Evolutionary conservation across 2,113 vertebrate genomes (phyloP).

Genomic region (Fregata magnificens): DNA sequence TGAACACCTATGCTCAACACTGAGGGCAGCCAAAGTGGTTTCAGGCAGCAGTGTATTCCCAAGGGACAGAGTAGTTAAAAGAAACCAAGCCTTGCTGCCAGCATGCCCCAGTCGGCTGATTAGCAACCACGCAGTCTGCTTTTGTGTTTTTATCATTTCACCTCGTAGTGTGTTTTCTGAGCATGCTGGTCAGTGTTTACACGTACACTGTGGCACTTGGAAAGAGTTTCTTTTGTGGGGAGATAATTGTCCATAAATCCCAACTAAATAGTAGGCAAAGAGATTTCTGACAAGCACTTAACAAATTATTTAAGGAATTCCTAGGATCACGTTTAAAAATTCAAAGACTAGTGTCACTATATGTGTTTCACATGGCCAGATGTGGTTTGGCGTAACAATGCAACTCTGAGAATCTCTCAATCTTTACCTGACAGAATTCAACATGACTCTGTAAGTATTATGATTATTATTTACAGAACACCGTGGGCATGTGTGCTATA

Average conservation of each 20-base stretch:
- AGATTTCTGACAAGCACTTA: neutral
- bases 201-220: neutral
- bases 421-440: neutral
- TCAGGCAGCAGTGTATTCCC: constrained; percentile 14
- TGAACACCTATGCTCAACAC: neutral
- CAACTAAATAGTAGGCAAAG: neutral
- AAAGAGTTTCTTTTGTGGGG: neutral
- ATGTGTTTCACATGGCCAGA: neutral
- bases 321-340: neutral
- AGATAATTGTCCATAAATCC: constrained; percentile 38
- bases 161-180: neutral
- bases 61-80: neutral
- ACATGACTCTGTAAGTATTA: neutral
- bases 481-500: neutral
- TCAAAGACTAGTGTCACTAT: neutral
- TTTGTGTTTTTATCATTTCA: neutral
- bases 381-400: neutral
- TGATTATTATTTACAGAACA: neutral
- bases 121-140: neutral
- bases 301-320: constrained; percentile 34
- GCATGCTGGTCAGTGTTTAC: constrained; percentile 44
- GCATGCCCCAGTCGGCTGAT: constrained; percentile 13
- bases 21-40: constrained; percentile 21
- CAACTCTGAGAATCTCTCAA: neutral
- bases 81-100: neutral